phyloP scores from a whole-genome alignment of 1,140 invertebrate genomes.

The Apis cerana region DNA sequence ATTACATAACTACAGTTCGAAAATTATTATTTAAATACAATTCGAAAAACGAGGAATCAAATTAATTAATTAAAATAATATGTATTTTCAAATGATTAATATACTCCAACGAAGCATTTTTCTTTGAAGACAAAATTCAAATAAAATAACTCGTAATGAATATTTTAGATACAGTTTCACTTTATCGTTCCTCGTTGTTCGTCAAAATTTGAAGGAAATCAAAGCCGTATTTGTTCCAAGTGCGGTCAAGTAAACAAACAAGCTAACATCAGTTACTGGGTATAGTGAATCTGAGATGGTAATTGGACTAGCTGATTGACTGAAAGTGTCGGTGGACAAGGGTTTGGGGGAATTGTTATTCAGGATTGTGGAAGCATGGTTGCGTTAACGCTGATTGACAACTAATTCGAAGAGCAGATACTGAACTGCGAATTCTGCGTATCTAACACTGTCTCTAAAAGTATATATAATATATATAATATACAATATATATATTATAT shows the following conservation, averaged over 20 bases:
- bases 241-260: conserved; percentile 78
- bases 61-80: background rate
- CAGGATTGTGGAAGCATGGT: conserved; percentile 36
- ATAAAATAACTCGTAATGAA: too few relatives aligned
- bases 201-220: conserved; percentile 31
- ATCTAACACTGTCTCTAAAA: conserved; percentile 64
- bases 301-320: conserved; percentile 54
- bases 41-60: conserved; percentile 39
- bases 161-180: background rate
- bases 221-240: conserved; percentile 78
- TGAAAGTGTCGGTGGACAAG: conserved; percentile 38
- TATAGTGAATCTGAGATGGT: conserved; percentile 69
- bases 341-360: conserved; percentile 3
- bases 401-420: conserved; percentile 58
- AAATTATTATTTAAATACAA: background rate
- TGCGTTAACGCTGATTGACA: conserved; percentile 51
- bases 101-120: background rate
- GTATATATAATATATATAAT: conserved; percentile 4
- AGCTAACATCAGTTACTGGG: conserved; percentile 80
- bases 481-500: background rate
- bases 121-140: background rate
- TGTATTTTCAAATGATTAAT: too few relatives aligned
- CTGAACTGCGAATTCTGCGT: conserved; percentile 52
- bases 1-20: background rate
- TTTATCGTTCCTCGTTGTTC: conserved; percentile 41